These are phyloP conservation scores for Euwallacea similis DNA, from an alignment of 1,140 invertebrate species.

Conservation along the genomic window DNA sequence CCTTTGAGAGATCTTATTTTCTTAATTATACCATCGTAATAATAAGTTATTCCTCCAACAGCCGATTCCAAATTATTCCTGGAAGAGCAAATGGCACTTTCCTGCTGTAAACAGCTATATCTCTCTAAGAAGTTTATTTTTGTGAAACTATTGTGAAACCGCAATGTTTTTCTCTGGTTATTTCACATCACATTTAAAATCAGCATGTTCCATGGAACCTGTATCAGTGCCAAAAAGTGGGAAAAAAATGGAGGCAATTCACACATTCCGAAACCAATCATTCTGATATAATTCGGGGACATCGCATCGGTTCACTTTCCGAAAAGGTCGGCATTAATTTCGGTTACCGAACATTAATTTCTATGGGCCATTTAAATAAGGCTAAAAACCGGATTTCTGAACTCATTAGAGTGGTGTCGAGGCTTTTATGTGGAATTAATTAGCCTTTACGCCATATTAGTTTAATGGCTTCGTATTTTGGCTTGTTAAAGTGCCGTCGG, in stretches of 20 bases:
- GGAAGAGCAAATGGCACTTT: too few species aligned
- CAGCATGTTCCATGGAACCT: too few species aligned
- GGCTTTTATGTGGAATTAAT: slow-evolving; percentile 41
- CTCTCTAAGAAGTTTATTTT: too few species aligned
- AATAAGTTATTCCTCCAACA: too few species aligned
- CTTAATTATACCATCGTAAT: too few species aligned
- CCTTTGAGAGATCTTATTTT: too few species aligned
- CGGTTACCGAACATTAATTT: slow-evolving; percentile 37
- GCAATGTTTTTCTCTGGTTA: too few species aligned
- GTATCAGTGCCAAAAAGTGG: too few species aligned
- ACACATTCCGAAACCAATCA: slow-evolving; percentile 4
- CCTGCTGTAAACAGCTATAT: too few species aligned
- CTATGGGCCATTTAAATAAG: slow-evolving; percentile 42
- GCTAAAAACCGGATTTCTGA: slow-evolving; percentile 41
- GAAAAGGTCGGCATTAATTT: slow-evolving; percentile 23
- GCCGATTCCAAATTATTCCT: too few species aligned
- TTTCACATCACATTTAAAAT: too few species aligned
- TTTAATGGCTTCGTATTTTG: slow-evolving; percentile 22
- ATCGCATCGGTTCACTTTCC: slow-evolving; percentile 9
- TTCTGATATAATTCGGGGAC: slow-evolving; percentile 8
- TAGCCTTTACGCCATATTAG: slow-evolving; percentile 35
- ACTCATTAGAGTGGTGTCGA: slow-evolving; percentile 44
- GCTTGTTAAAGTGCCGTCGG: slow-evolving; percentile 6
- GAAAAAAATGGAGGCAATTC: background rate
- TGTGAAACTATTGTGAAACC: too few species aligned